These are phyloP conservation scores for Yoshiicerus persimilis DNA, from an alignment of 1,140 invertebrate species.

Conservation along the genomic window DNA sequence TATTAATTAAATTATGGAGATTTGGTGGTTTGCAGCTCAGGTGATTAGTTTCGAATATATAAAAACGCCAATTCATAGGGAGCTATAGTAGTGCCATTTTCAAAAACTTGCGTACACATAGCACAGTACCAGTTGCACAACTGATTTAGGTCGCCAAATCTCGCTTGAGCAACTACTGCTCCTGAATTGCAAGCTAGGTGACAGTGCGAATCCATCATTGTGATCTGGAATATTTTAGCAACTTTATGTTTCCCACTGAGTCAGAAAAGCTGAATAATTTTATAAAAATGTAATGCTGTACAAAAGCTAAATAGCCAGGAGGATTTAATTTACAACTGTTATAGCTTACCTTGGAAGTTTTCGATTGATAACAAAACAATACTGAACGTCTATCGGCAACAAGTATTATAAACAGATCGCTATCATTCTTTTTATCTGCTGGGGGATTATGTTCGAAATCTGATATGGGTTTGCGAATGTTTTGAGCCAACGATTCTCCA, in stretches of 20 bases:
- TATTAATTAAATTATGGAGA: no score
- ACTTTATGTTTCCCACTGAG: no score
- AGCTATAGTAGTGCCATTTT: neutral
- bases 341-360: conserved; percentile 34
- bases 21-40: no score
- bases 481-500: conserved; percentile 40
- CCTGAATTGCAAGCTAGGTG: conserved; percentile 42
- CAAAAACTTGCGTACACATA: conserved; percentile 43
- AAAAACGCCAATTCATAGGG: conserved; percentile 42
- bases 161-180: conserved; percentile 45
- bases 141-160: conserved; percentile 36
- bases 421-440: conserved; percentile 25
- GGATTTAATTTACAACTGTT: neutral
- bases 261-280: no score
- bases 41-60: neutral
- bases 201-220: conserved; percentile 49
- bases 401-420: conserved; percentile 47
- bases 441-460: conserved; percentile 46
- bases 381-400: conserved; percentile 47
- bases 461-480: conserved; percentile 31
- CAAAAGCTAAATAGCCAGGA: no score
- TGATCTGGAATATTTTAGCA: conserved; percentile 33
- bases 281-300: no score
- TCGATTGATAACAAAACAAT: conserved; percentile 48
- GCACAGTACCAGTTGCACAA: conserved; percentile 48